Percentiles rank a stretch among this genome's conserved stretches.
Conservation (phyloP, 2,888 invertebrate species). For the Cosmia pyralina region DNA sequence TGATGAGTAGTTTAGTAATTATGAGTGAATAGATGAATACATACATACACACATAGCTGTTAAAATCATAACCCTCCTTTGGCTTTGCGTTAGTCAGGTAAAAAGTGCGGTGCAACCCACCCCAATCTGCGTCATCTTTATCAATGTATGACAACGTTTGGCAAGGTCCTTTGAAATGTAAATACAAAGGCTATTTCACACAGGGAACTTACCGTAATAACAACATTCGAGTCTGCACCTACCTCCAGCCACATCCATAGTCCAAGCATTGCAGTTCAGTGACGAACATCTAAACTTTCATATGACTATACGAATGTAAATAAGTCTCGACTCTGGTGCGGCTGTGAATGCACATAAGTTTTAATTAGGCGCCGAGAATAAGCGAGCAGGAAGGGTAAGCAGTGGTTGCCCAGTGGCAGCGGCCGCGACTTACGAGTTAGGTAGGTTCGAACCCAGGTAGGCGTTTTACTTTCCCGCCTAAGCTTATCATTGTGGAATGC, state of each 20-base stretch:
- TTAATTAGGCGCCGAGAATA: conserved; percentile 44
- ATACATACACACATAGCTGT: no score
- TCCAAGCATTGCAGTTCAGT: not conserved
- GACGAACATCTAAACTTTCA: conserved; percentile 9
- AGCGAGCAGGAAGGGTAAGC: not conserved
- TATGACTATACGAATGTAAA: conserved; percentile 27
- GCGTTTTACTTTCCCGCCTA: no score
- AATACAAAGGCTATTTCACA: conserved; percentile 19
- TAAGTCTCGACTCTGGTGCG: conserved; percentile 3
- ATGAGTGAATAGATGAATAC: no score
- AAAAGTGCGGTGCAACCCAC: not conserved
- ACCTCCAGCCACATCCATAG: conserved; percentile 8
- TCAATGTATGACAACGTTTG: not conserved
- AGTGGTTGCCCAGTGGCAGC: no score
- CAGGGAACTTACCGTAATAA: not conserved
- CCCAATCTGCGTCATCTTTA: not conserved
- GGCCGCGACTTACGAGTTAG: no score
- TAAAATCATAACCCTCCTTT: no score
- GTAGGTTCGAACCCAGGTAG: no score
- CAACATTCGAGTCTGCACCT: not conserved
- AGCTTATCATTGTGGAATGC: no score
- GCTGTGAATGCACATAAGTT: conserved; percentile 36
- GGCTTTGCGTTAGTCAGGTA: no score
- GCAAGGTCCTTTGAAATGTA: not conserved
- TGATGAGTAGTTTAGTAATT: no score